These are phyloP conservation scores for Xestobium rufovillosum DNA, from an alignment of 2,888 invertebrate species.

Conservation along the genomic window DNA sequence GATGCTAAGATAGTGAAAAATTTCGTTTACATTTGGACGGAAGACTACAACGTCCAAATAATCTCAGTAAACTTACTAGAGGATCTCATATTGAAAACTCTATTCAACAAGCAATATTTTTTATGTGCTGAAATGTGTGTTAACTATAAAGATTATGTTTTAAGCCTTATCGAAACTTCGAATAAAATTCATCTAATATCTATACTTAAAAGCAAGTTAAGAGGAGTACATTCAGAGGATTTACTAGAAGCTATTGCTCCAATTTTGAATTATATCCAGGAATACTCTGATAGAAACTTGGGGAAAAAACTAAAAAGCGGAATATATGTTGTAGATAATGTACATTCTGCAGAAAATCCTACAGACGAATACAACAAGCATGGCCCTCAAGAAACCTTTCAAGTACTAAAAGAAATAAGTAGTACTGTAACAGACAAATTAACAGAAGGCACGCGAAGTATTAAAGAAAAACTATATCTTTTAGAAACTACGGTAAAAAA, in stretches of 20 bases:
- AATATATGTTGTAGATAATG: slow-evolving; percentile 49
- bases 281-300: slow-evolving; percentile 40
- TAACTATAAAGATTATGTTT: slow-evolving; percentile 48
- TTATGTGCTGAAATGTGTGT: slow-evolving; percentile 55
- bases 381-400: slow-evolving; percentile 44
- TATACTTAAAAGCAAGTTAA: slow-evolving; percentile 48
- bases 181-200: slow-evolving; percentile 49
- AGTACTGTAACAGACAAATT: slow-evolving; percentile 48
- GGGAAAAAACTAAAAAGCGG: slow-evolving; percentile 49
- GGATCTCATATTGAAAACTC: slow-evolving; percentile 54
- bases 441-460: slow-evolving; percentile 46
- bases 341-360: slow-evolving; percentile 25
- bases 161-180: slow-evolving; percentile 43
- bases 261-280: slow-evolving; percentile 42
- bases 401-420: slow-evolving; percentile 48
- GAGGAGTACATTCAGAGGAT: slow-evolving; percentile 31
- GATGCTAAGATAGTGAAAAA: slow-evolving; percentile 54
- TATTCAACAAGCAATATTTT: slow-evolving; percentile 52
- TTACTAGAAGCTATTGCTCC: slow-evolving; percentile 36
- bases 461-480: slow-evolving; percentile 51
- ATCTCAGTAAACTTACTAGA: slow-evolving; percentile 54
- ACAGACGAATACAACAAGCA: slow-evolving; percentile 24
- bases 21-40: slow-evolving; percentile 57
- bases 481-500: slow-evolving; percentile 39
- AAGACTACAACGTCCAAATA: slow-evolving; percentile 50